Base-by-base conservation (phyloP, 2,888 invertebrate genomes). In the Crematogaster levior region DNA sequence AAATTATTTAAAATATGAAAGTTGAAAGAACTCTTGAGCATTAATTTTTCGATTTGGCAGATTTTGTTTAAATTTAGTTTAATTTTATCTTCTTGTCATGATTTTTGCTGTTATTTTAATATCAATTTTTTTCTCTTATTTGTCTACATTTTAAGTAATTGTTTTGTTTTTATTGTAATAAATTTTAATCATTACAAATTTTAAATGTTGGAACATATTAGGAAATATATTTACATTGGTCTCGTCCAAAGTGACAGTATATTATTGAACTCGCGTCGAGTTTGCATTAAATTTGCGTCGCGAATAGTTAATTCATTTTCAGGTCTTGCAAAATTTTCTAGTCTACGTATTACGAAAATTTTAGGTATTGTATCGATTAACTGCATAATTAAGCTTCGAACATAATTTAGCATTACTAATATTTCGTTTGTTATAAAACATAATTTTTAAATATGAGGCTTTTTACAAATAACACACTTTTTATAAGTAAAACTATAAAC, bases 401-500 rank as follows among this genome's bases (percentile, higher is more conserved):
- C 43, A 43, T 43, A 4, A 43, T n/a, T 18, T 18, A 6, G 48
- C 3, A 48, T 48, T 48, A n/a, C 5, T n/a, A 48, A 48, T 0
- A 48, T 1, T 48, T 48, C n/a, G 7, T 2, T 48, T 48, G n/a
- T 48, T 48, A n/a, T 9, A 30, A 27, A 56, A 56, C 10, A 56
- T 27, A 9, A 4, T 58, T 30, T 12, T 66, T n/a, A 1, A 46
- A 46, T 65, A 66, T 46, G 12, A 27, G 27, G 9, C n/a, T 27
- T 65, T 43, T n/a, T 43, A 43, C 3, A 30, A n/a, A n/a, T n/a
- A n/a, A n/a, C n/a, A n/a, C n/a, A n/a, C n/a, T n/a, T n/a, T n/a
- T n/a, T 34, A n/a, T 65, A 65, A 65, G 3, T 65, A 0, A 65
- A 46, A 65, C 9, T 65, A 27, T 65, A 46, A 65, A n/a, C n/a